These are phyloP conservation scores for Patiria pectinifera DNA, from an alignment of 53 echinoderm and acorn worm species.

Conservation along the genomic window DNA sequence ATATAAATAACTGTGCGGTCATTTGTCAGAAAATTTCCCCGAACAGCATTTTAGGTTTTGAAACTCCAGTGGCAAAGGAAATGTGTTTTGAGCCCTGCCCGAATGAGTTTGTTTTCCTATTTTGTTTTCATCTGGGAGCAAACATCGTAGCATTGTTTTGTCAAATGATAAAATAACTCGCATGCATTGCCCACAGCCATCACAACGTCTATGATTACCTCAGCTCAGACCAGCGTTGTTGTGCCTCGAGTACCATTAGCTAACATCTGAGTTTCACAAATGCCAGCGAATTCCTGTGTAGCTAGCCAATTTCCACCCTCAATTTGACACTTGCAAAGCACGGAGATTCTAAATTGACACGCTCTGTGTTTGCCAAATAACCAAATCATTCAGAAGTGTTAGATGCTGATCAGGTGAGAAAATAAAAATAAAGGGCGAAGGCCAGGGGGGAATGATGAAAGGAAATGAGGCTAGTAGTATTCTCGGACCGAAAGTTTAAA, in stretches of 20 bases:
- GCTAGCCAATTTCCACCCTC: neutral
- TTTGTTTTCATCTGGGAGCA: neutral
- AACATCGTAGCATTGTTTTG: neutral
- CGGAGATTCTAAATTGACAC: slow-evolving; percentile 24
- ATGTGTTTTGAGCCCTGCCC: too few species aligned
- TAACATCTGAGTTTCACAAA: neutral
- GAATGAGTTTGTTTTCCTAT: neutral
- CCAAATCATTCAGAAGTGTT: slow-evolving; percentile 21
- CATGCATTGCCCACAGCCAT: neutral
- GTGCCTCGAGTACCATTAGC: neutral
- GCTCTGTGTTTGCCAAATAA: slow-evolving; percentile 20
- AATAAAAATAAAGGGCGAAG: neutral
- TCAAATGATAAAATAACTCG: neutral
- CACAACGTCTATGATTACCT: neutral
- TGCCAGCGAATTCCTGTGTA: neutral
- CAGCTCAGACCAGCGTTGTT: neutral
- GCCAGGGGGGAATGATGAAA: neutral
- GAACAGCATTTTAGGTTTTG: too few species aligned
- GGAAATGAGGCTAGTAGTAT: neutral
- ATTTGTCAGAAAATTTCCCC: too few species aligned
- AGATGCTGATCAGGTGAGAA: neutral
- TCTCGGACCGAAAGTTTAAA: neutral
- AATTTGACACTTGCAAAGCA: slow-evolving; percentile 13
- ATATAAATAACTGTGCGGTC: too few species aligned
- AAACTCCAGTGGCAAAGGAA: too few species aligned